Base-by-base conservation (phyloP, 2,888 invertebrate genomes). In the Catocala nupta region DNA sequence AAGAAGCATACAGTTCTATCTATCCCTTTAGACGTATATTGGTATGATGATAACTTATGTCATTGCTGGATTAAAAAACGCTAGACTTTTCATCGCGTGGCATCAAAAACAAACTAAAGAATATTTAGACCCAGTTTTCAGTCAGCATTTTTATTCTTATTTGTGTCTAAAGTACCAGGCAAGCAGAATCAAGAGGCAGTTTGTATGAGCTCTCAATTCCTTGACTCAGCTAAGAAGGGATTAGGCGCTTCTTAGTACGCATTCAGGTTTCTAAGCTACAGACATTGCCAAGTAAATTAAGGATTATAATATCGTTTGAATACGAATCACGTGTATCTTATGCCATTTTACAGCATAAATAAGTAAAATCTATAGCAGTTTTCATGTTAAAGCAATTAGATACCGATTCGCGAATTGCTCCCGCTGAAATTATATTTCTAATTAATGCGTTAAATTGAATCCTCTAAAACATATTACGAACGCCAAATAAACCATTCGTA, bases 191-290 rank as follows among this genome's bases (percentile, higher is more conserved):
- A 80, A 77, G 80, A 83, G 81, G 78, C 82, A 80, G 80, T 84
- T 82, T 84, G 80, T 85, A 82, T 81, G 84, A 84, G 83, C 78
- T 80, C 82, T 75, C 83, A 82, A 87, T 89, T 86, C 82, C 82
- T 84, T 76, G 84, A 86, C 84, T 88, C 90, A 85, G 89, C 89
- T 88, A 87, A 90, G 86, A 78, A 81, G 79, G 88, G 91, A 90
- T 91, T 90, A 91, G 84, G 83, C 75, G 80, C 84, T 86, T 84
- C 82, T 85, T 83, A n/a, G 82, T 83, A 90, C 89, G 87, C 87
- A 84, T 88, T 82, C 81, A 82, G 80, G 85, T 85, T 81, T 81
- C 72, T 69, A 76, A 74, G 73, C 70, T 77, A 75, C 73, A 77
- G 71, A 71, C 64, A 75, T 74, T 74, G 75, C 69, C 72, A 64